phyloP scores from a whole-genome alignment of 1,140 invertebrate species.

The Papilio aristodemus region DNA sequence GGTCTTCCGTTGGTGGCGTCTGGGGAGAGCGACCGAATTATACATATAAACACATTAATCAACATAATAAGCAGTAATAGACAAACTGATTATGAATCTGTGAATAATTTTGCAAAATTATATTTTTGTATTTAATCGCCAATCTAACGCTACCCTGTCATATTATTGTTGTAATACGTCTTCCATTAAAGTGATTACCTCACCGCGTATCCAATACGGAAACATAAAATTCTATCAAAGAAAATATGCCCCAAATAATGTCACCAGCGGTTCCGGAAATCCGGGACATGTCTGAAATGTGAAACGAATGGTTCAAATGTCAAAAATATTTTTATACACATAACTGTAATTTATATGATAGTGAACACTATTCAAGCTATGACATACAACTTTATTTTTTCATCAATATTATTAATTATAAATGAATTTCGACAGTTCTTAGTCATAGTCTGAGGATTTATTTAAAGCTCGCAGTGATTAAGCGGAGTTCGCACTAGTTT shows the following conservation, averaged over 20 bases:
- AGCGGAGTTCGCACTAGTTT: no score
- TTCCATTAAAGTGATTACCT: constrained; percentile 1
- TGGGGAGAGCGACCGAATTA: neutral
- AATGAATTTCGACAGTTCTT: no score
- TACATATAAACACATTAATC: neutral
- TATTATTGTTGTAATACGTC: neutral
- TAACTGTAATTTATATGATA: no score
- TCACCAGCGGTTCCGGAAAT: neutral
- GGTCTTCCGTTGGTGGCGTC: neutral
- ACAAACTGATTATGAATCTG: no score
- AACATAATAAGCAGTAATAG: neutral
- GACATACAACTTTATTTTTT: no score
- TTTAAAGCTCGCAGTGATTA: no score
- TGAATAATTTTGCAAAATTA: no score
- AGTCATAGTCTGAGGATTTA: neutral
- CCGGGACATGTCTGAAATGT: neutral
- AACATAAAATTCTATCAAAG: constrained; percentile 23
- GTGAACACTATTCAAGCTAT: no score
- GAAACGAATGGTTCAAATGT: neutral
- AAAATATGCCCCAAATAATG: neutral
- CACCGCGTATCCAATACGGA: neutral
- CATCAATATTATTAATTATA: no score
- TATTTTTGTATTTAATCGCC: no score
- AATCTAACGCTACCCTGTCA: neutral
- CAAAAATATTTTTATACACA: neutral